These are phyloP conservation scores for Drosophila mercatorum DNA, from an alignment of 2,888 invertebrate species.

Conservation along the genomic window DNA sequence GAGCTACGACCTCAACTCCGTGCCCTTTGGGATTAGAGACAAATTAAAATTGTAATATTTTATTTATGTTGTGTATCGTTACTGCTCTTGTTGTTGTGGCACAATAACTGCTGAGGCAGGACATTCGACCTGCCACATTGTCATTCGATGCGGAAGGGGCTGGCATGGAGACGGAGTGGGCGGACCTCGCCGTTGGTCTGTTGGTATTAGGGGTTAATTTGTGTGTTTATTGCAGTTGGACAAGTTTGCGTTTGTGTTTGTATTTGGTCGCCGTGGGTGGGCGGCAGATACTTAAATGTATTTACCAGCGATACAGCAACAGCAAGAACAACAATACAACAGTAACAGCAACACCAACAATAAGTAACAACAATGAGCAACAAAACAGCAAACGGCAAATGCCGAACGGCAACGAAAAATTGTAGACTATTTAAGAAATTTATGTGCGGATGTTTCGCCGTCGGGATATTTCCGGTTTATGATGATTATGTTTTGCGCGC, in stretches of 20 bases:
- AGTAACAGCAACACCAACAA: conserved; percentile 33
- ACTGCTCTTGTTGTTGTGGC: conserved; percentile 16
- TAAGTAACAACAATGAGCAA: conserved; percentile 31
- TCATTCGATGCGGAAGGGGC: conserved; percentile 32
- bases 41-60: conserved; percentile 80
- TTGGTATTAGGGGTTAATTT: conserved; percentile 78
- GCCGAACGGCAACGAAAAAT: conserved; percentile 72
- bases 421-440: conserved; percentile 80
- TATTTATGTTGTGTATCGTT: conserved; percentile 67
- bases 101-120: conserved; percentile 47
- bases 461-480: conserved; percentile 81
- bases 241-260: conserved; percentile 64
- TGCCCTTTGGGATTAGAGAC: conserved; percentile 74
- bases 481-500: conserved; percentile 78
- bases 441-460: conserved; percentile 81
- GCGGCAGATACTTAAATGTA: conserved; percentile 73
- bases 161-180: background rate
- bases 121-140: conserved; percentile 49
- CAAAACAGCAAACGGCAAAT: conserved; percentile 50
- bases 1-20: conserved; percentile 45
- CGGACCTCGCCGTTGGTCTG: conserved; percentile 23
- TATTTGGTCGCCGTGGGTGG: conserved; percentile 41
- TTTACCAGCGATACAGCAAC: conserved; percentile 66
- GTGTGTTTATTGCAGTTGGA: conserved; percentile 79
- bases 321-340: conserved; percentile 18